These are phyloP conservation scores for Berghia stephanieae DNA, from an alignment of 1,140 invertebrate genomes.

Conservation along the genomic window DNA sequence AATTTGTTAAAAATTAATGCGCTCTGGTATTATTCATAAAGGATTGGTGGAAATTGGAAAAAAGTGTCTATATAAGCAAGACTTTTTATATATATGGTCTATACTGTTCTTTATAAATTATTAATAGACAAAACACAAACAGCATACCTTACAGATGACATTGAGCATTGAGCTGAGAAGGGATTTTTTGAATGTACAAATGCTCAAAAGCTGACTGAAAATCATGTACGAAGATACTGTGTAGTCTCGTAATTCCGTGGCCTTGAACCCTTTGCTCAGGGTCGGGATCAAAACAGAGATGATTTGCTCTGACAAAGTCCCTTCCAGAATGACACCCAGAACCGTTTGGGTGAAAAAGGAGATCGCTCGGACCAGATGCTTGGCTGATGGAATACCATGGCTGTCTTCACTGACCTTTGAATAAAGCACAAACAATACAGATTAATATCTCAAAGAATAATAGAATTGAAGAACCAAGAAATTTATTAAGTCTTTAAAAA, in stretches of 20 bases:
- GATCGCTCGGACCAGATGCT: conserved; percentile 74
- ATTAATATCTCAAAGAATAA: no score
- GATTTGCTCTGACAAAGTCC: conserved; percentile 74
- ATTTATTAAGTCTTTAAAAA: no score
- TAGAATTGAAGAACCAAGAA: no score
- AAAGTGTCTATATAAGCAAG: no score
- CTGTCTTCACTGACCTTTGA: no score
- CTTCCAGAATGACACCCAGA: conserved; percentile 74
- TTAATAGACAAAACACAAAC: no score
- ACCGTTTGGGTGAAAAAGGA: conserved; percentile 81
- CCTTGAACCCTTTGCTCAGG: conserved; percentile 76
- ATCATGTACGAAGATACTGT: conserved; percentile 80
- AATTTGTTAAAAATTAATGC: no score
- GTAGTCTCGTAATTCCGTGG: conserved; percentile 74
- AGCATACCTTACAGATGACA: conserved; percentile 59
- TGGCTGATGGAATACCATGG: conserved; percentile 10
- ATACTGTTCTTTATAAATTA: no score
- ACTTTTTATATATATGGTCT: no score
- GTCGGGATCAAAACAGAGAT: conserved; percentile 77
- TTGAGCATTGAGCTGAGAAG: conserved; percentile 73
- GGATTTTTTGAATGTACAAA: conserved; percentile 72
- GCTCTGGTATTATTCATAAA: no score
- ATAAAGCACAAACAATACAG: no score
- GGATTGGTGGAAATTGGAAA: no score
- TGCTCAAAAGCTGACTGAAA: conserved; percentile 74